phyloP scores from a whole-genome alignment of 2,888 invertebrate genomes.

The Podotricha telesiphe region DNA sequence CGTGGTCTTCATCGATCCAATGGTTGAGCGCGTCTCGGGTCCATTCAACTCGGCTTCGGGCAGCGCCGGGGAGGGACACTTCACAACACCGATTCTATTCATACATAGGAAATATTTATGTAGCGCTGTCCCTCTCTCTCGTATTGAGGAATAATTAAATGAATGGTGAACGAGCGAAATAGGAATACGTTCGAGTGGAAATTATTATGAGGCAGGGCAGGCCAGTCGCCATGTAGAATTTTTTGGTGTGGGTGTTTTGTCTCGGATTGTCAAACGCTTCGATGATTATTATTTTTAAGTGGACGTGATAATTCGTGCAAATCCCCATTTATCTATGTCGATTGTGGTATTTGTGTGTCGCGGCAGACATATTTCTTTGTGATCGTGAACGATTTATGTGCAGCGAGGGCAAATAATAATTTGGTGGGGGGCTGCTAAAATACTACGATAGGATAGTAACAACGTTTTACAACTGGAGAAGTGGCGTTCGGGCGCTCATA shows the following conservation, averaged over 20 bases:
- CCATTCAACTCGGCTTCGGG: constrained; percentile 81
- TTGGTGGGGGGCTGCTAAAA: constrained; percentile 82
- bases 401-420: constrained; percentile 74
- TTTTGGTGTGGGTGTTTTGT: constrained; percentile 82
- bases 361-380: constrained; percentile 66
- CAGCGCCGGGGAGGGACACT: constrained; percentile 72
- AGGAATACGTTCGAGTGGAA: constrained; percentile 79
- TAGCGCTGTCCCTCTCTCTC: constrained; percentile 71
- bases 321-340: constrained; percentile 61
- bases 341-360: constrained; percentile 60
- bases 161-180: constrained; percentile 81
- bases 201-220: constrained; percentile 78
- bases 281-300: constrained; percentile 81
- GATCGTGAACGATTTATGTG: constrained; percentile 60
- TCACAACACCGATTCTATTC: constrained; percentile 81
- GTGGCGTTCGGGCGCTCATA: constrained; percentile 65
- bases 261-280: constrained; percentile 81
- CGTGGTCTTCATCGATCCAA: constrained; percentile 83
- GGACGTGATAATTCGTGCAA: constrained; percentile 72
- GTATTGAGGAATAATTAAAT: constrained; percentile 79
- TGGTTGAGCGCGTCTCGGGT: constrained; percentile 83
- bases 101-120: constrained; percentile 80
- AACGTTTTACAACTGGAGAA: constrained; percentile 80
- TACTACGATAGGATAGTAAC: constrained; percentile 83
- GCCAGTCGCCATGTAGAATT: constrained; percentile 80